Evolutionary conservation across 2,888 invertebrate species (phyloP), one percentile per base, ranked within the genome.

Genomic region (Conistra vaccinii): DNA sequence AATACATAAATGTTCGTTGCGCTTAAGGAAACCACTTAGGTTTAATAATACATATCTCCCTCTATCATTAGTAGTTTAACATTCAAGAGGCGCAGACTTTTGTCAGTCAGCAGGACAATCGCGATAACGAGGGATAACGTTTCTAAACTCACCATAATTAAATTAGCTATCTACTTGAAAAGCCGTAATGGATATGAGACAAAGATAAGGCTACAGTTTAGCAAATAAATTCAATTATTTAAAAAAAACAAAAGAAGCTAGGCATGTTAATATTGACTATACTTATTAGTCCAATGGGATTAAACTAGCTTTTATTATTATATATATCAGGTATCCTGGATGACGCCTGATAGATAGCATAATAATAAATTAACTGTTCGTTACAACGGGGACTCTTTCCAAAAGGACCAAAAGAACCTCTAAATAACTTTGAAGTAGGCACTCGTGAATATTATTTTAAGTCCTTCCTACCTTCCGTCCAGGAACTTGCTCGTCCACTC

Each of bases 381-480:
- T 26, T n/a, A 53, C 53, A n/a, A n/a, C n/a, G 5, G n/a, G n/a
- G n/a, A 12, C n/a, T 53, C 12, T 53, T n/a, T 26, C 53, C n/a
- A 53, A 53, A n/a, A 53, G n/a, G 53, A n/a, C n/a, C 12, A 53
- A 53, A 12, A 2, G 5, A n/a, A 3, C 4, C n/a, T n/a, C n/a
- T 53, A 12, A n/a, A 12, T n/a, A n/a, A 53, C 12, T 12, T 53
- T 53, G 12, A 53, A n/a, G n/a, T 10, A 12, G 10, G 12, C 14
- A 26, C 26, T 55, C 26, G 55, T 5, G 2, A 55, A 14, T 55
- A 55, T 55, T n/a, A 53, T 5, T n/a, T 4, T 23, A 26, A 53
- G 53, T n/a, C n/a, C 23, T 10, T 12, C 53, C 35, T 80, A 84
- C 81, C 81, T 84, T 60, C 17, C 10, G 23, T 74, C 42, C 74